These are phyloP conservation scores for Pantherophis guttatus DNA, from an alignment of 2,113 vertebrate species.

Conservation along the genomic window DNA sequence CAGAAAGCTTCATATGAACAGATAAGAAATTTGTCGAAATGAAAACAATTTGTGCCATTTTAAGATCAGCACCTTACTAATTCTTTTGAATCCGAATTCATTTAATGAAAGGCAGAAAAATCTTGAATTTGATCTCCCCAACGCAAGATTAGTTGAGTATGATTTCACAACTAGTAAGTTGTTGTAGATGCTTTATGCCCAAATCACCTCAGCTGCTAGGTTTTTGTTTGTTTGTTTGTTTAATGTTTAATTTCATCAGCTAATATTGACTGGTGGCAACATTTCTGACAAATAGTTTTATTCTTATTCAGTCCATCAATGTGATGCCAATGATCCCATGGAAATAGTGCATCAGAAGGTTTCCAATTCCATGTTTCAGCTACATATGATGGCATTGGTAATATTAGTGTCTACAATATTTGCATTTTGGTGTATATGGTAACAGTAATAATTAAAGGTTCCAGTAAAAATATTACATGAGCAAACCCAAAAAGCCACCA, in stretches of 20 bases:
- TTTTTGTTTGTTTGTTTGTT: neutral
- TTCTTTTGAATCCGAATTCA: neutral
- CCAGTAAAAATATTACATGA: neutral
- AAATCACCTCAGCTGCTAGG: neutral
- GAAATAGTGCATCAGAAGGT: neutral
- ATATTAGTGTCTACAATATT: neutral
- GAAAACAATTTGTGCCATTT: neutral
- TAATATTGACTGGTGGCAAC: neutral
- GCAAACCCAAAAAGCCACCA: neutral
- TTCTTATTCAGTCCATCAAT: neutral
- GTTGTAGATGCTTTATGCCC: neutral
- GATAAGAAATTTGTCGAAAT: neutral
- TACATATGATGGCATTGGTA: neutral
- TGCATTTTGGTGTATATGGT: neutral
- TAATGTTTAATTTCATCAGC: neutral
- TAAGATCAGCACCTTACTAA: neutral
- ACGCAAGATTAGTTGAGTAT: neutral
- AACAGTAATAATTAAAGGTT: neutral
- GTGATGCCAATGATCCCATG: neutral
- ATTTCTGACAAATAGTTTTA: neutral
- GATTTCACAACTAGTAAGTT: neutral
- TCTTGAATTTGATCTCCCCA: neutral
- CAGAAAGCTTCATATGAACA: neutral
- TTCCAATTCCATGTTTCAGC: neutral
- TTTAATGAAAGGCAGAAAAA: neutral